Evolutionary conservation across 2,888 invertebrate species (phyloP).

Genomic region (Zaprionus lineosus): DNA sequence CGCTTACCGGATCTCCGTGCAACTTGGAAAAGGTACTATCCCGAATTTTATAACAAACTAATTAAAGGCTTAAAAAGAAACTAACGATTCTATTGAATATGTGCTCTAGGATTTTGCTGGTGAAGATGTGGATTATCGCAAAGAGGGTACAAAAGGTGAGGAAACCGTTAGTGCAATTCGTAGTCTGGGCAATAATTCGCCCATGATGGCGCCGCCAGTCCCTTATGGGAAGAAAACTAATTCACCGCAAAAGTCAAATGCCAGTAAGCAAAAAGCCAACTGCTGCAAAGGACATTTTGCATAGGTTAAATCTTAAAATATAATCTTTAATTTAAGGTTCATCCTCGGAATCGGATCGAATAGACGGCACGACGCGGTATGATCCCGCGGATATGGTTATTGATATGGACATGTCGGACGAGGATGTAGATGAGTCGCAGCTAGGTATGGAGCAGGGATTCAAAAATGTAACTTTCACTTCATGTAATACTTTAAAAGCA

Average conservation of each 20-base stretch:
- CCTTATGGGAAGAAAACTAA: conserved; percentile 45
- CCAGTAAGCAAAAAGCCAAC: conserved; percentile 61
- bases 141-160: conserved; percentile 38
- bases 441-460: too few relatives aligned
- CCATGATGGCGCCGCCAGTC: conserved; percentile 69
- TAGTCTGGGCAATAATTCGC: conserved; percentile 47
- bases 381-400: conserved; percentile 88
- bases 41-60: not conserved
- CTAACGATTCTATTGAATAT: not conserved
- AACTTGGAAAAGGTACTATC: conserved; percentile 64
- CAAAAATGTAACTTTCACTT: not conserved
- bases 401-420: conserved; percentile 94
- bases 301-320: not conserved
- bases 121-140: conserved; percentile 79
- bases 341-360: conserved; percentile 73
- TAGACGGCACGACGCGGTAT: conserved; percentile 77
- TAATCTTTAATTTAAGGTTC: conserved; percentile 58
- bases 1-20: conserved; percentile 89
- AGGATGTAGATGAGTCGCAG: conserved; percentile 85
- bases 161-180: conserved; percentile 45
- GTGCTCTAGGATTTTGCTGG: conserved; percentile 70
- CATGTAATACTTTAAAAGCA: conserved; percentile 4
- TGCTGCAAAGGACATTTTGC: too few relatives aligned
- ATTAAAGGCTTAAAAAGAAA: too few relatives aligned
- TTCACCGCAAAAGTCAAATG: conserved; percentile 77